Conservation (phyloP, 2,797 vertebrate genomes). For the Limnodromus scolopaceus region DNA sequence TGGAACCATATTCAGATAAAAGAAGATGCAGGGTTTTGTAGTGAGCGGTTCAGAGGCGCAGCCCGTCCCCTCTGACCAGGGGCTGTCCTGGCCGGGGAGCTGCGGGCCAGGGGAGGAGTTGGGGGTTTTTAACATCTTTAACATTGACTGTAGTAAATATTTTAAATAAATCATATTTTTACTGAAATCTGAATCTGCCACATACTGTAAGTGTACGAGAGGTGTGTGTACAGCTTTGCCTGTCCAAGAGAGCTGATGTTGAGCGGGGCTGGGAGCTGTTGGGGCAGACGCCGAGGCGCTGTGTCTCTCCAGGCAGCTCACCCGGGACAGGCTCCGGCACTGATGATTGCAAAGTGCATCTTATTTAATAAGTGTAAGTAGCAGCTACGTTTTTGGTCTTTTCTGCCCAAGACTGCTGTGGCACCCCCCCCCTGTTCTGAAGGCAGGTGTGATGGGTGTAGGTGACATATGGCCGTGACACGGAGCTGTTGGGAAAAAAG, state of each 20-base stretch:
- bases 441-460: not conserved
- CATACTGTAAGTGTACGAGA: fast-evolving
- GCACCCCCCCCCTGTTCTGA: not conserved
- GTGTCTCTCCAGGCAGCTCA: not conserved
- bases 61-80: not conserved
- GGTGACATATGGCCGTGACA: fast-evolving
- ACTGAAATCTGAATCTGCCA: not conserved
- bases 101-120: not conserved
- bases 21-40: not conserved
- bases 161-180: not conserved
- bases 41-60: not conserved
- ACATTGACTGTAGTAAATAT: not conserved
- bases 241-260: not conserved
- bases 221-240: not conserved
- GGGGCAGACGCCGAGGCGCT: not conserved
- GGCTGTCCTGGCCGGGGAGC: not conserved
- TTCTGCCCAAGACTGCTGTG: not conserved
- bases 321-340: not conserved
- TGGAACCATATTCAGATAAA: not conserved
- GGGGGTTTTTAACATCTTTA: not conserved
- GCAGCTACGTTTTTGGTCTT: not conserved
- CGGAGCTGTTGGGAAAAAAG: not conserved
- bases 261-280: not conserved
- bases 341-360: not conserved
- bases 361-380: not conserved